Evolutionary conservation across 2,888 invertebrate genomes (phyloP).

Genomic region (Scelioninae gen. 2): DNA sequence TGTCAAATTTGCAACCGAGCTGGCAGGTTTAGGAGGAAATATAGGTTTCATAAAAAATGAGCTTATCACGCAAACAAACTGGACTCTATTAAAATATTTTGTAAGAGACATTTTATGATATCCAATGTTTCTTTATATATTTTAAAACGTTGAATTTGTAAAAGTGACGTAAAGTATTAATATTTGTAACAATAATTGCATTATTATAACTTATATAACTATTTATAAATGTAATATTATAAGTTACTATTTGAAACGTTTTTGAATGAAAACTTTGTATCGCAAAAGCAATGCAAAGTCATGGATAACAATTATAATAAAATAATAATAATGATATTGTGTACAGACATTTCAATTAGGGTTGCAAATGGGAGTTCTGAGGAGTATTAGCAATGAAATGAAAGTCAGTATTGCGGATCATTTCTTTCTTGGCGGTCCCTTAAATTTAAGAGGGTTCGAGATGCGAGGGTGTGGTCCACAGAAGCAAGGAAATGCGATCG

Average conservation of each 20-base stretch:
- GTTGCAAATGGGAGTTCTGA: slow-evolving; percentile 82
- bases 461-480: slow-evolving; percentile 92
- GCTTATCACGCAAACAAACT: slow-evolving; percentile 82
- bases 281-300: no score
- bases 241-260: no score
- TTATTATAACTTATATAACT: no score
- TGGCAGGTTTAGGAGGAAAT: slow-evolving; percentile 93
- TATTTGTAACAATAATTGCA: no score
- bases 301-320: no score
- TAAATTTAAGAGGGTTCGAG: slow-evolving; percentile 91
- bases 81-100: slow-evolving; percentile 79
- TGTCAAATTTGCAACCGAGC: slow-evolving; percentile 86
- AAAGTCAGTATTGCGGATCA: slow-evolving; percentile 82
- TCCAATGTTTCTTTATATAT: no score
- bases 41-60: slow-evolving; percentile 93
- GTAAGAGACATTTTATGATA: slow-evolving; percentile 72
- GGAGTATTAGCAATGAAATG: slow-evolving; percentile 79
- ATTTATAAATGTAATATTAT: no score
- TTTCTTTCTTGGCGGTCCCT: slow-evolving; percentile 93
- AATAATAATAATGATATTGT: slow-evolving; percentile 14
- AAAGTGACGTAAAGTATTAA: no score
- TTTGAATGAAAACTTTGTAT: no score
- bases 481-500: slow-evolving; percentile 84
- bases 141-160: no score
- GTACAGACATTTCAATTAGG: slow-evolving; percentile 83